These are phyloP conservation scores for Bovichtus diacanthus DNA, from an alignment of 2,797 vertebrate genomes.

Conservation along the genomic window DNA sequence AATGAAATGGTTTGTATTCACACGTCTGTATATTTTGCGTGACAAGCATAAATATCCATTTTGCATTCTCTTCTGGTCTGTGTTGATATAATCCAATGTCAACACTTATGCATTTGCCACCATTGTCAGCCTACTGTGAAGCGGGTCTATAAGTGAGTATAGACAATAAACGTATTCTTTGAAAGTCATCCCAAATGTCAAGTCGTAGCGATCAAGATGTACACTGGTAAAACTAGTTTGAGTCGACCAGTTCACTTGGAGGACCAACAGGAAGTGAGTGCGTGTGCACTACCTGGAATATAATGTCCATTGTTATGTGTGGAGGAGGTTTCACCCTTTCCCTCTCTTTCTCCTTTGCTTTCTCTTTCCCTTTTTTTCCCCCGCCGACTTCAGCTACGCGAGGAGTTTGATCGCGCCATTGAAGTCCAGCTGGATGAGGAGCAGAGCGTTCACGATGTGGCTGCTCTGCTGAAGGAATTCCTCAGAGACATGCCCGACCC, in stretches of 20 bases:
- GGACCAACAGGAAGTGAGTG: conserved; percentile 39
- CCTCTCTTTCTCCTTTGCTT: conserved; percentile 27
- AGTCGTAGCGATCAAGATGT: conserved; percentile 27
- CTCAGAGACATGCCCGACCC: conserved; percentile 97
- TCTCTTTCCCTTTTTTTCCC: background rate
- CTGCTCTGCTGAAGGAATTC: conserved; percentile 95
- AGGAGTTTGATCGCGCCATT: conserved; percentile 94
- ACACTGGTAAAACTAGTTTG: conserved; percentile 39
- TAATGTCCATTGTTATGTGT: conserved; percentile 48
- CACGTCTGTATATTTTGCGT: conserved; percentile 5
- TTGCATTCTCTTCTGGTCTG: background rate
- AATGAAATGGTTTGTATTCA: conserved; percentile 22
- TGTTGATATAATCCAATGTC: conserved; percentile 32
- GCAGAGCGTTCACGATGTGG: conserved; percentile 94
- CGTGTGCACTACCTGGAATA: conserved; percentile 23
- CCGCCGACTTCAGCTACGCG: conserved; percentile 87
- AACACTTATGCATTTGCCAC: conserved; percentile 12
- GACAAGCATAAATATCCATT: conserved; percentile 2
- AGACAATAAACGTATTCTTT: conserved; percentile 24
- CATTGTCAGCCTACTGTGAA: background rate
- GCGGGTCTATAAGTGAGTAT: no score
- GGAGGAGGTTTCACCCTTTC: conserved; percentile 52
- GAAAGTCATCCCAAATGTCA: conserved; percentile 49
- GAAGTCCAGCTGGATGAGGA: conserved; percentile 93
- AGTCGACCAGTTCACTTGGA: conserved; percentile 15